Base-by-base conservation (phyloP, 2,797 vertebrate species). In the Dromococcyx pavoninus region DNA sequence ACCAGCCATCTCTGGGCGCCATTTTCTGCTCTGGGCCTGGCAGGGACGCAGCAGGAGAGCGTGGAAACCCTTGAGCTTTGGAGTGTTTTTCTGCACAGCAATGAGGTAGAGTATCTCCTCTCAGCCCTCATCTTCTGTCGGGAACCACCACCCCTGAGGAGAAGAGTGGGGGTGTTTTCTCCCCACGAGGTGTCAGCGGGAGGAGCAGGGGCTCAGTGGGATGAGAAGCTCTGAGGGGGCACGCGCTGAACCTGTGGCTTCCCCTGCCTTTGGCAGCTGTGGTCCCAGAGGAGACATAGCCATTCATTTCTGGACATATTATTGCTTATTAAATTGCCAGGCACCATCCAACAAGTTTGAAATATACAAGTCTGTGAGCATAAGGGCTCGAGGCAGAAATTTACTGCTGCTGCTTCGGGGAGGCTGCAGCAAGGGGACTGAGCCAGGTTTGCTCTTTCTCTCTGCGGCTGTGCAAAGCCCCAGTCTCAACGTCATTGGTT, bases 171-270 rank as follows among this genome's bases (percentile, higher is more conserved):
- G 41, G 8, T 0, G 2, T 17, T 4, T 8, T n/a, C 13, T 3
- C 25, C 17, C 41, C 1, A 2, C 3, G 56, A 13, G 24, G 24
- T 17, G 37, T 3, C 3, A 2, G 39, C 4, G 2, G 16, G n/a
- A 57, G 10, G 17, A 57, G 62, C 10, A 33, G 32, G 27, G 15
- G 18, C 3, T 4, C 9, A 2, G 15, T 5, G 30, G 30, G 37
- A 7, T 35, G 24, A 18, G 30, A 41, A 23, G 15, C 7, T 19
- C 25, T 48, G 58, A 13, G n/a, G 16, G 43, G 12, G 11, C 9
- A 33, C 2, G 1, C 0, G 7, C 27, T 4, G 6, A 9, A 3
- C 6, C 11, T 8, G 3, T 0, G 5, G 12, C 17, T 14, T 44
- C 32, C 8, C 32, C 9, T 11, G 19, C 21, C 9, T 27, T 9